Percentiles rank a stretch among this genome's conserved stretches.
phyloP scores from a whole-genome alignment of 1,140 invertebrate genomes.

The Zelostemma sp. region DNA sequence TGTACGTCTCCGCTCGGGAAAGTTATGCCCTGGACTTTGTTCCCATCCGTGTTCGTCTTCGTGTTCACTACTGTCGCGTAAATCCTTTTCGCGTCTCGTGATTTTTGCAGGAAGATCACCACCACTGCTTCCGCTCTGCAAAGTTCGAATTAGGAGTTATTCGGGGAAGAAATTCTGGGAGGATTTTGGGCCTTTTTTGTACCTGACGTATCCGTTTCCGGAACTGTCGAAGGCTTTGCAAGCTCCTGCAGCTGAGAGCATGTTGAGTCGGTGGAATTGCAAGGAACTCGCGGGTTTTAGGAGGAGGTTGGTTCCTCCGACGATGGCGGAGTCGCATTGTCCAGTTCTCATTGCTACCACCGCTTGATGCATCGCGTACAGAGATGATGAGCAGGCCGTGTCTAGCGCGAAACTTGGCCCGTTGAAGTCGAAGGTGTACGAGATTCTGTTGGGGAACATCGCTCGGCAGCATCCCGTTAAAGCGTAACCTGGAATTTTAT shows the following conservation, averaged over 20 bases:
- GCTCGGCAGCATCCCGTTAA: conserved; percentile 92
- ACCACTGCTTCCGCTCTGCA: conserved; percentile 83
- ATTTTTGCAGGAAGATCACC: conserved; percentile 85
- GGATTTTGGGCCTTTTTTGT: background rate
- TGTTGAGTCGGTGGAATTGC: conserved; percentile 93
- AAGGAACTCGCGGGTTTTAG: conserved; percentile 90
- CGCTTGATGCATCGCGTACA: conserved; percentile 91
- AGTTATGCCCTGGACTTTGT: conserved; percentile 91
- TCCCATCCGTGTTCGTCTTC: conserved; percentile 90
- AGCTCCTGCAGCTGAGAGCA: conserved; percentile 89
- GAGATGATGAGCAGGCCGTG: conserved; percentile 95
- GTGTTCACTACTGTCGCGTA: conserved; percentile 90
- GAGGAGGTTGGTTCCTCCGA: conserved; percentile 86
- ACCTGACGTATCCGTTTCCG: conserved; percentile 91
- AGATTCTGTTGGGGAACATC: conserved; percentile 97
- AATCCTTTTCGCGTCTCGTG: conserved; percentile 79
- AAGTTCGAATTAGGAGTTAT: background rate
- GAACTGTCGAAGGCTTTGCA: conserved; percentile 95
- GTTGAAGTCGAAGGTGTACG: conserved; percentile 93
- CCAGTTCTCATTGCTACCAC: conserved; percentile 84
- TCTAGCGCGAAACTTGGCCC: conserved; percentile 94
- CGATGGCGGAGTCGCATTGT: conserved; percentile 92
- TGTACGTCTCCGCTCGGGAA: conserved; percentile 91
- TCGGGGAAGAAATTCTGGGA: too few species aligned
- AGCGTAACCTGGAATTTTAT: conserved; percentile 76